Evolutionary conservation across 2,888 invertebrate species (phyloP), one percentile per base, ranked within the genome.

Genomic region (Ectemnius continuus): DNA sequence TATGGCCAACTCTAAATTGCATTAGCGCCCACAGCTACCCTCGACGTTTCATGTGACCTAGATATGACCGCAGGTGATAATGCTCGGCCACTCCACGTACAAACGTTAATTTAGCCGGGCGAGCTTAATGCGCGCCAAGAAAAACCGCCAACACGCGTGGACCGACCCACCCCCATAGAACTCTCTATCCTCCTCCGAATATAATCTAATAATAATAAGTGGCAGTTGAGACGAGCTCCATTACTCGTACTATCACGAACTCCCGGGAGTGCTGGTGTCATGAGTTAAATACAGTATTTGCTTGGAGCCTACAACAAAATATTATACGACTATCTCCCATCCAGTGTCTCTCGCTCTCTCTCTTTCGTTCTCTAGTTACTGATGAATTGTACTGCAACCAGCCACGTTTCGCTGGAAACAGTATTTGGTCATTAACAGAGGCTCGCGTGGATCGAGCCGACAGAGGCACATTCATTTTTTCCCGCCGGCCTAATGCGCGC

Each of bases 351-450:
- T n/a, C n/a, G n/a, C n/a, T 36, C 36, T 48, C 14, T 48, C 2
- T 13, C 48, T 11, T 5, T 14, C 14, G 1, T 2, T 14, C 52
- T 13, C 52, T 52, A 11, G 52, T 14, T 6, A 1, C 6, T 52
- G n/a, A 52, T 52, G 52, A 52, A 52, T 52, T 13, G 52, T 13
- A 4, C 52, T 52, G 0, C 52, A 52, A 52, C 16, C 52, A 11
- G n/a, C n/a, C 52, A 16, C 16, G 16, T 52, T 52, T 2, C 46
- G n/a, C 14, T 14, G 14, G 28, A 28, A 60, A 60, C 36, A 28
- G 28, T 60, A 28, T 60, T 60, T 60, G 28, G 28, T 60, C 60
- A 28, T 60, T 60, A 28, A 26, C 60, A n/a, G 28, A 36, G 16
- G 2, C 5, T 6, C 4, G 14, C 26, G n/a, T 5, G 36, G 60